Evolutionary conservation across 35 echinoderm and acorn worm species (phyloP).

Genomic region (Strongylocentrotus purpuratus): DNA sequence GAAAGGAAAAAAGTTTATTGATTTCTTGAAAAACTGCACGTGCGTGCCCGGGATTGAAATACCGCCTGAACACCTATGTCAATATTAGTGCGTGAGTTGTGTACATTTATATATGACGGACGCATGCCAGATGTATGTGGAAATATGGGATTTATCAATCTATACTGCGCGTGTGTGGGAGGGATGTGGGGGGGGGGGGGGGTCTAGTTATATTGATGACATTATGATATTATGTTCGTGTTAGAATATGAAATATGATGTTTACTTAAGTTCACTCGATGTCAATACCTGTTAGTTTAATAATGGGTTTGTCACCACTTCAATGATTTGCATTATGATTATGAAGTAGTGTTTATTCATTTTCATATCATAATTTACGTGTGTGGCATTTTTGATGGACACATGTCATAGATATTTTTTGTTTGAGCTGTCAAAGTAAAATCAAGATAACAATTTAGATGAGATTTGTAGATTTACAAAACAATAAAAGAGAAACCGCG

Average conservation of each 20-base stretch:
- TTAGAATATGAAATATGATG: background rate
- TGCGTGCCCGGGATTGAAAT: background rate
- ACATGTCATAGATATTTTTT: background rate
- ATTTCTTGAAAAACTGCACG: constrained; percentile 4
- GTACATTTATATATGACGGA: background rate
- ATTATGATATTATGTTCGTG: background rate
- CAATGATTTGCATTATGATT: background rate
- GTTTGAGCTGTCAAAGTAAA: background rate
- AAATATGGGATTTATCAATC: constrained; percentile 13
- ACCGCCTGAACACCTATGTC: background rate
- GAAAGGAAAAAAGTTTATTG: background rate
- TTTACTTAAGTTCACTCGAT: background rate
- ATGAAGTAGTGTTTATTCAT: background rate
- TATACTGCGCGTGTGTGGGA: background rate
- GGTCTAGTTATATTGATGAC: background rate
- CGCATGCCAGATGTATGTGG: background rate
- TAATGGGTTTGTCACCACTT: background rate
- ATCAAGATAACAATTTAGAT: background rate
- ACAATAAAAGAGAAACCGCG: background rate
- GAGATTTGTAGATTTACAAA: background rate
- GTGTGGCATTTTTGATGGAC: constrained; percentile 9
- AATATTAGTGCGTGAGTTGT: background rate
- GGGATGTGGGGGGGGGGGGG: background rate
- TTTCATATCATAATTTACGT: constrained; percentile 13
- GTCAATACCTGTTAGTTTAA: background rate